Conservation (phyloP, 2,888 invertebrate species). For the Tetranychus piercei region DNA sequence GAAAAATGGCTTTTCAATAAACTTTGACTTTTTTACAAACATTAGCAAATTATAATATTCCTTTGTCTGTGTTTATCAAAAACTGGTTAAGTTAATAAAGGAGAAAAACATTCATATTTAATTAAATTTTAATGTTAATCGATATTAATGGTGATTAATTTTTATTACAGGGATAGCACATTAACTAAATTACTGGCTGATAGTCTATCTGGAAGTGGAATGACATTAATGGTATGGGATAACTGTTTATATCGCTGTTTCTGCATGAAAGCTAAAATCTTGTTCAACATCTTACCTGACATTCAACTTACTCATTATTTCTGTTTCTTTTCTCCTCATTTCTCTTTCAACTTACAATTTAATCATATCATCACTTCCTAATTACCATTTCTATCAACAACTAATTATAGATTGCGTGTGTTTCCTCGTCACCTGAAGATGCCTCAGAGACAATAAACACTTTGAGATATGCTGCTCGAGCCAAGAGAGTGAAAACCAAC, state of each 20-base stretch:
- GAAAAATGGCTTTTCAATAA: too few relatives aligned
- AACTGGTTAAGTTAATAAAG: not conserved
- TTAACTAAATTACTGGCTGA: conserved; percentile 79
- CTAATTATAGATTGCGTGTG: conserved; percentile 48
- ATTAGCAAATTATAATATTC: too few relatives aligned
- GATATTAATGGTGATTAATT: not conserved
- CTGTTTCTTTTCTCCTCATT: not conserved
- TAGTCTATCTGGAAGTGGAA: conserved; percentile 79
- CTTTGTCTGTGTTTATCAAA: not conserved
- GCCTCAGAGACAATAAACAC: conserved; percentile 73
- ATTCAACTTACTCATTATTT: too few relatives aligned
- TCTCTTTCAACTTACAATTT: not conserved
- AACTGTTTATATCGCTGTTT: conserved; percentile 33
- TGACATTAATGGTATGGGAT: conserved; percentile 57
- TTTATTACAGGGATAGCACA: conserved; percentile 54
- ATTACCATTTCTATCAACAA: not conserved
- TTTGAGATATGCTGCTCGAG: conserved; percentile 70
- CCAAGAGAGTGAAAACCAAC: conserved; percentile 77
- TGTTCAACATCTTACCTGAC: too few relatives aligned
- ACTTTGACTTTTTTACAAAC: too few relatives aligned
- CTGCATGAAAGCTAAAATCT: not conserved
- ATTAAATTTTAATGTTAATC: not conserved
- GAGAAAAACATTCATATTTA: not conserved
- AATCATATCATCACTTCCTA: too few relatives aligned
- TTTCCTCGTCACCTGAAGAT: conserved; percentile 71